Evolutionary conservation across 2,113 vertebrate genomes (phyloP), one percentile per base, ranked within the genome.

Genomic region (Myiopsitta monachus): DNA sequence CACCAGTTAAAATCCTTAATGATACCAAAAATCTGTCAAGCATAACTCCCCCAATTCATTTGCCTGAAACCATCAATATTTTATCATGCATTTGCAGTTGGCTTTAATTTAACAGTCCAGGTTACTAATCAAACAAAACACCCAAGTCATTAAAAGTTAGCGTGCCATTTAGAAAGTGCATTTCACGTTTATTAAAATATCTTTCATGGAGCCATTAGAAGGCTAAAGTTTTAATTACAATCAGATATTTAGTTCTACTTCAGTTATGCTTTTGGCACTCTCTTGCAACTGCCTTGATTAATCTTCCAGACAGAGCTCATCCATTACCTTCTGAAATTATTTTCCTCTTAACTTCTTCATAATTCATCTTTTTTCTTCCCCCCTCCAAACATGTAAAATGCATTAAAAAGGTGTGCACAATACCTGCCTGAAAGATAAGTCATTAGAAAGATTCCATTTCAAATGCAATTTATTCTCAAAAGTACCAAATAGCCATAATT

Each of bases 41-140:
- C 98, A 98, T 98, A 98, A 98, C 98, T 98, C 96, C 97, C 97
- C 97, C 98, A 98, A 98, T 97, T 97, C 98, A 98, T 97, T 98
- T 98, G 98, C 98, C 98, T 98, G 98, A 98, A 98, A 98, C 98
- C 98, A 98, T 98, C 98, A 98, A 97, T 98, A 98, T 98, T 98
- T 98, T 98, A 98, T 98, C 98, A 98, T 96, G 97, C 98, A 96
- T 98, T 98, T 98, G 98, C 98, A 98, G 98, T 98, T 98, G 98
- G 98, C 97, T 98, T 98, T 98, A 98, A 98, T 98, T 98, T 98
- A 98, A 98, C 98, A 98, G 98, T 98, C 98, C 98, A 98, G 98
- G 98, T 98, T 98, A 98, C 98, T 98, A 98, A 98, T 98, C 98
- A 98, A 98, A 98, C 98, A 98, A 98, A 98, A 98, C 98, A 98